Evolutionary conservation across 2,888 invertebrate genomes (phyloP).

Genomic region (Junonia oenone): DNA sequence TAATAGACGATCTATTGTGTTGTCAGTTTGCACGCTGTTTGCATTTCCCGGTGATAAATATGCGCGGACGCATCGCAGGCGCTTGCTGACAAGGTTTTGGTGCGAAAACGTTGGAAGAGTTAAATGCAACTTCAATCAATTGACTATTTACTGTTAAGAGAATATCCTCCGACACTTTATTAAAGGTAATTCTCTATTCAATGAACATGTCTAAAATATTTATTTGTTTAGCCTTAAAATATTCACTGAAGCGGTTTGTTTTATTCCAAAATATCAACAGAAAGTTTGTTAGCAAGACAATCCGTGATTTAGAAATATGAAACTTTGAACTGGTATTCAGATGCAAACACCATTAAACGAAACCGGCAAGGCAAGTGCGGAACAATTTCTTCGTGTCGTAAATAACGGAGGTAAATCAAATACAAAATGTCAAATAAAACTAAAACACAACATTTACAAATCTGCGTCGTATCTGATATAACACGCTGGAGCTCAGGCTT

Average conservation of each 20-base stretch:
- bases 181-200: background rate
- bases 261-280: background rate
- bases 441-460: constrained; percentile 16
- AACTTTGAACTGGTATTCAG: background rate
- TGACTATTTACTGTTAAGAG: constrained; percentile 1
- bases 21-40: constrained; percentile 44
- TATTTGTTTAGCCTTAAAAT: no score
- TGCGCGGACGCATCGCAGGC: constrained; percentile 27
- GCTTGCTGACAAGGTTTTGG: constrained; percentile 26
- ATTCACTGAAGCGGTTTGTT: no score
- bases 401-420: background rate
- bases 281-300: background rate
- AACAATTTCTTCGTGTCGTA: background rate
- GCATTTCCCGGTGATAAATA: constrained; percentile 30
- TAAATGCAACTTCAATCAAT: constrained; percentile 24
- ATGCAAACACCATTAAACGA: background rate
- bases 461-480: constrained; percentile 21
- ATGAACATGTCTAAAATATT: background rate
- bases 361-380: background rate
- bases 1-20: constrained; percentile 61
- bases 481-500: constrained; percentile 6
- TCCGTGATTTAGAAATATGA: background rate
- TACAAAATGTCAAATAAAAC: constrained; percentile 5
- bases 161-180: constrained; percentile 4
- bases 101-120: constrained; percentile 26